Conservation (phyloP, 2,888 invertebrate genomes). For the Campopleginae sp. region DNA sequence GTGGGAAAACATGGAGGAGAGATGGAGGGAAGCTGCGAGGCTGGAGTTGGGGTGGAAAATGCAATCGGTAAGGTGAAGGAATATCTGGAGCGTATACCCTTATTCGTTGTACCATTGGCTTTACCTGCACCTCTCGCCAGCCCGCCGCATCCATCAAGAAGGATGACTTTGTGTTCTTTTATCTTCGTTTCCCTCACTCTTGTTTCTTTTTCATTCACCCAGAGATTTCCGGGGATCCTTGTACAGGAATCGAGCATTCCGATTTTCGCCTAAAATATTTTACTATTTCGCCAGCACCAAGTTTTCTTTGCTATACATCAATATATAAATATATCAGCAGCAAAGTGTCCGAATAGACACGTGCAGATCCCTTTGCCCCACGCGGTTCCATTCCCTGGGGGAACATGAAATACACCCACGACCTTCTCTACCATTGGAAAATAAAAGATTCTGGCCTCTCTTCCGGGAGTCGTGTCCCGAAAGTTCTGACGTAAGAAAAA, state of each 20-base stretch:
- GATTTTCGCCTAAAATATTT: constrained; percentile 44
- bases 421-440: constrained; percentile 17
- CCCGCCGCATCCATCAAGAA: constrained; percentile 49
- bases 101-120: constrained; percentile 30
- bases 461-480: constrained; percentile 4
- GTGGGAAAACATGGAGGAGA: constrained; percentile 41
- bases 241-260: constrained; percentile 37
- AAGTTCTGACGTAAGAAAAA: constrained; percentile 35
- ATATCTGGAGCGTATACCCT: constrained; percentile 22
- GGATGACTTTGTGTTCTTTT: constrained; percentile 15
- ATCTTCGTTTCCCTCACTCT: constrained; percentile 2
- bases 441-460: constrained; percentile 2
- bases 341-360: constrained; percentile 20
- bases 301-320: background rate
- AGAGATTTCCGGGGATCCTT: constrained; percentile 25
- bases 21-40: constrained; percentile 27
- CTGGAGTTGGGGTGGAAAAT: constrained; percentile 36
- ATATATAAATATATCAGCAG: constrained; percentile 24
- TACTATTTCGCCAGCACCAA: constrained; percentile 25
- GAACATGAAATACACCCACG: constrained; percentile 1
- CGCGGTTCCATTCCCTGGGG: constrained; percentile 9
- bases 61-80: constrained; percentile 61
- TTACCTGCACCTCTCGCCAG: constrained; percentile 28
- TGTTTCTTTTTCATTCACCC: constrained; percentile 37
- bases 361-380: constrained; percentile 16